phyloP scores from a whole-genome alignment of 2,888 invertebrate species.

The Frankliniella intonsa region DNA sequence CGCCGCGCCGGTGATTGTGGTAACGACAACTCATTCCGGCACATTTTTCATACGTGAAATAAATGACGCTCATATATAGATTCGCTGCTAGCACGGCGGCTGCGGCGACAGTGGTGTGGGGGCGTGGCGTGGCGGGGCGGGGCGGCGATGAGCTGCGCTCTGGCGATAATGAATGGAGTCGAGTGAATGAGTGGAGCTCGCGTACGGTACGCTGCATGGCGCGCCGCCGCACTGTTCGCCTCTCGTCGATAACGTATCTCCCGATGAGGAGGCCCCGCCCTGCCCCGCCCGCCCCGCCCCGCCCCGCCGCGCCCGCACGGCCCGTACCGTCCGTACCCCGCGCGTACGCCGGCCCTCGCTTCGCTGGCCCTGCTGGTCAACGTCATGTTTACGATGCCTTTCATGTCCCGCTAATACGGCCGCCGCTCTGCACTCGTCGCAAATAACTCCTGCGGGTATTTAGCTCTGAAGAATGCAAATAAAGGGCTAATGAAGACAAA shows the following conservation, averaged over 20 bases:
- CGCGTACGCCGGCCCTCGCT: background rate
- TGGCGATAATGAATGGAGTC: too few relatives aligned
- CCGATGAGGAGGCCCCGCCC: background rate
- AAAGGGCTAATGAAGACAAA: conserved; percentile 26
- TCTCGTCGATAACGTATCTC: background rate
- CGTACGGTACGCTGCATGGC: too few relatives aligned
- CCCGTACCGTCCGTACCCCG: background rate
- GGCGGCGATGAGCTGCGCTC: too few relatives aligned
- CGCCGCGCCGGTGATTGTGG: too few relatives aligned
- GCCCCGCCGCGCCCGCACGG: background rate
- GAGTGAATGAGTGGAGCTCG: too few relatives aligned
- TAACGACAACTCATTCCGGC: too few relatives aligned
- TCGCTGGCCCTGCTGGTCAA: background rate
- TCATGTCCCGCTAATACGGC: background rate
- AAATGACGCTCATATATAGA: too few relatives aligned
- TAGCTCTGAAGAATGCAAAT: conserved; percentile 7
- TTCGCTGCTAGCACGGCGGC: too few relatives aligned
- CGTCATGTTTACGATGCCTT: conserved; percentile 2
- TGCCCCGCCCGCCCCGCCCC: background rate
- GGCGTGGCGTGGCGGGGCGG: too few relatives aligned
- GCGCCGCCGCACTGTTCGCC: too few relatives aligned
- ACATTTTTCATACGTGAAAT: too few relatives aligned
- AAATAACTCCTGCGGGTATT: conserved; percentile 7
- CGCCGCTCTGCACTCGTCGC: background rate
- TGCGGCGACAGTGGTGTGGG: too few relatives aligned